Conservation (phyloP, 2,888 invertebrate genomes). For the Theristus sp. region DNA sequence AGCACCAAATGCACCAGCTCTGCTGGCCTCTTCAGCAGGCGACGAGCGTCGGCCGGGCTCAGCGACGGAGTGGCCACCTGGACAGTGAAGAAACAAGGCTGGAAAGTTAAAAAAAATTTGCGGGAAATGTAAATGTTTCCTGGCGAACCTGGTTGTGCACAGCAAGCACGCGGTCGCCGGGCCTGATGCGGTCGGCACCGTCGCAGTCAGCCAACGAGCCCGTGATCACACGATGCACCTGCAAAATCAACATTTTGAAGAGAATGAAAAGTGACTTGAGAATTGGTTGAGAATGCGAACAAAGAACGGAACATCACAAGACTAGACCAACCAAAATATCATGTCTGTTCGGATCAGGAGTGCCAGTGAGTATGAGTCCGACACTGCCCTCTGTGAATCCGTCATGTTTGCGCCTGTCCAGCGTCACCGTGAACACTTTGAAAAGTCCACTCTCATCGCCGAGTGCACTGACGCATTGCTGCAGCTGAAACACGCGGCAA, state of each 20-base stretch:
- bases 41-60: not conserved
- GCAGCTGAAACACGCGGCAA: not conserved
- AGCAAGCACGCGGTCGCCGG: conserved; percentile 66
- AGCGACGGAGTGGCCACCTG: not conserved
- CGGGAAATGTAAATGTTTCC: too few relatives aligned
- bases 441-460: not conserved
- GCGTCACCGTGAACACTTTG: not conserved
- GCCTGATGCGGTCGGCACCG: conserved; percentile 49
- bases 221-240: conserved; percentile 67
- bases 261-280: conserved; percentile 5
- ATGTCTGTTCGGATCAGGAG: not conserved
- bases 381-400: not conserved
- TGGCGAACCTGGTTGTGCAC: conserved; percentile 78
- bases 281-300: too few relatives aligned
- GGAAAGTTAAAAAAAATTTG: too few relatives aligned
- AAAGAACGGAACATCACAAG: not conserved
- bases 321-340: not conserved
- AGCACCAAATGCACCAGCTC: not conserved
- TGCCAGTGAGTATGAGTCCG: not conserved
- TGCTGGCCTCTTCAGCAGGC: not conserved
- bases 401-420: not conserved
- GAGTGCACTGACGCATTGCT: not conserved
- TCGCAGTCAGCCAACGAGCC: conserved; percentile 71
- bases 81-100: too few relatives aligned
- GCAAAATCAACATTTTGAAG: too few relatives aligned